Evolutionary conservation across 2,113 vertebrate genomes (phyloP).

Genomic region (Nanger granti): DNA sequence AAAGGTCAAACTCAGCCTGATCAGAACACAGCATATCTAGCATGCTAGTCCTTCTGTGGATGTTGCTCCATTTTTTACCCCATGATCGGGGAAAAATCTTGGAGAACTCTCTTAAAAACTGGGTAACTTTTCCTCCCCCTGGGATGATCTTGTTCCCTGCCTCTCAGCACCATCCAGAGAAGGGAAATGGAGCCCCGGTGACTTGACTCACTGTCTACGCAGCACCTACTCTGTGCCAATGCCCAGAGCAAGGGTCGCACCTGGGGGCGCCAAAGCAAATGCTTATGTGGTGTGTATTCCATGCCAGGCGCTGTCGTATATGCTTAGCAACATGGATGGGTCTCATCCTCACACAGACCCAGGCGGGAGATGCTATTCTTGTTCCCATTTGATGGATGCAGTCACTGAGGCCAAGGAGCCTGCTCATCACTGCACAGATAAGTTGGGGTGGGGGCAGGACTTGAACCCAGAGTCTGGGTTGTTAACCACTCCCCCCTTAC

Average conservation of each 20-base stretch:
- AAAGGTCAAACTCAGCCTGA: conserved; percentile 6
- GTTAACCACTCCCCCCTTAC: fast-evolving
- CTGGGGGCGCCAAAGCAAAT: neutral
- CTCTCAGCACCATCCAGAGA: neutral
- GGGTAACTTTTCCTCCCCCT: neutral
- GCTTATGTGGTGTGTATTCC: neutral
- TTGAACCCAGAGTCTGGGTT: neutral
- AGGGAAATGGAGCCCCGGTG: fast-evolving
- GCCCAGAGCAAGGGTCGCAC: neutral
- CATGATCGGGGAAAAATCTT: neutral
- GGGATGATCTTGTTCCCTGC: neutral
- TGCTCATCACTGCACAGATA: neutral
- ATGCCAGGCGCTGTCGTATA: neutral
- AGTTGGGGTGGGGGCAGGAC: neutral
- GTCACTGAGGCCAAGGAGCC: neutral
- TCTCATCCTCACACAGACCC: neutral
- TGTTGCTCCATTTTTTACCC: fast-evolving
- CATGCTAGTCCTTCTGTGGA: neutral
- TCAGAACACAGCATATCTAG: neutral
- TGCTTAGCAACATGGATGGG: neutral
- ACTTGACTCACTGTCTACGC: neutral
- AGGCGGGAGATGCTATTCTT: neutral
- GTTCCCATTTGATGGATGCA: neutral
- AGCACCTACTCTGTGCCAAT: fast-evolving
- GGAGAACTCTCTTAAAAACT: neutral